Percentiles rank a stretch among this genome's conserved stretches.
phyloP scores from a whole-genome alignment of 2,888 invertebrate genomes.

The Cistogaster globosa region DNA sequence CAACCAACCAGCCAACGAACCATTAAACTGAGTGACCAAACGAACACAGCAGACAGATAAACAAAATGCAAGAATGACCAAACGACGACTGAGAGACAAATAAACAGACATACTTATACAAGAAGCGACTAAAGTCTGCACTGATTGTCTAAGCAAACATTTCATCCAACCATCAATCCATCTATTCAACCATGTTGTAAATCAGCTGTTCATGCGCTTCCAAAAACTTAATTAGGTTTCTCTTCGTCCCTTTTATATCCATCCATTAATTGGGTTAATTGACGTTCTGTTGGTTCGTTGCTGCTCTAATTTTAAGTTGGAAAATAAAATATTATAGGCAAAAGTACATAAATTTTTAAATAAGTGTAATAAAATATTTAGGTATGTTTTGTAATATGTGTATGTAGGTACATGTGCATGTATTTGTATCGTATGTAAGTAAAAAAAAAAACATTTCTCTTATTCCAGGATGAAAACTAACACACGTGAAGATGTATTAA shows the following conservation, averaged over 20 bases:
- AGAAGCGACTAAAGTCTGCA: neutral
- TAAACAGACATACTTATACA: neutral
- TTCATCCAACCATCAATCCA: conserved; percentile 40
- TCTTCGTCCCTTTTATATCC: conserved; percentile 31
- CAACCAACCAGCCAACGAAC: conserved; percentile 35
- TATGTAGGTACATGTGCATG: conserved; percentile 9
- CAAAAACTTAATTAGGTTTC: conserved; percentile 80
- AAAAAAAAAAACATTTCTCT: too few relatives aligned
- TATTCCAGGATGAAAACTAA: too few relatives aligned
- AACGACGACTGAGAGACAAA: neutral
- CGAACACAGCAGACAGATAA: conserved; percentile 19
- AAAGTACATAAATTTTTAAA: neutral
- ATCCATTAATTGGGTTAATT: conserved; percentile 82
- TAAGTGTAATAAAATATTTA: neutral
- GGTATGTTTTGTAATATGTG: neutral
- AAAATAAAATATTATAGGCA: conserved; percentile 22
- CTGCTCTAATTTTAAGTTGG: conserved; percentile 61
- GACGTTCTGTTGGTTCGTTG: conserved; percentile 74
- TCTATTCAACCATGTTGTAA: conserved; percentile 58
- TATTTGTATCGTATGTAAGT: too few relatives aligned
- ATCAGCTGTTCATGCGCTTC: conserved; percentile 69
- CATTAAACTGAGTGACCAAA: conserved; percentile 56
- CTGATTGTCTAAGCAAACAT: conserved; percentile 14
- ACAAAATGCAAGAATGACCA: conserved; percentile 20
- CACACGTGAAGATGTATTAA: too few relatives aligned